A percentile compares a stretch with the other conserved stretches of the same genome.
Conservation (phyloP, 2,113 vertebrate species). For the Ameiurus melas region DNA sequence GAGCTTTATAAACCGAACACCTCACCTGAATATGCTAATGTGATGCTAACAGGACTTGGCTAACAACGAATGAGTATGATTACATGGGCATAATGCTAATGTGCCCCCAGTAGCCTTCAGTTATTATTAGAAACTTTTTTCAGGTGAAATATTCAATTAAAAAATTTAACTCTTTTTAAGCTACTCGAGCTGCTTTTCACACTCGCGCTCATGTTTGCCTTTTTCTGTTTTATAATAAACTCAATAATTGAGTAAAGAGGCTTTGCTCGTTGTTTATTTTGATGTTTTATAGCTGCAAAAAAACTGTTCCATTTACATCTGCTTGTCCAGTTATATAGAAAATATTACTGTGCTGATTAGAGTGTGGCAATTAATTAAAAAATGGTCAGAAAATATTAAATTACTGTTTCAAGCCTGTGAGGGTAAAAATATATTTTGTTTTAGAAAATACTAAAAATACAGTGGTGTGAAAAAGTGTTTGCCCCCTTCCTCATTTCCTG, state of each 20-base stretch:
- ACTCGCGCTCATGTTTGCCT: slow-evolving; percentile 42
- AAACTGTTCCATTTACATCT: background rate
- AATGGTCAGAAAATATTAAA: background rate
- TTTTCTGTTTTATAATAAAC: slow-evolving; percentile 50
- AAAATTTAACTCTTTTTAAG: slow-evolving; percentile 19
- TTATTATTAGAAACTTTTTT: slow-evolving; percentile 25
- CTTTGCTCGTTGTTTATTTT: background rate
- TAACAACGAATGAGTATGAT: slow-evolving; percentile 26
- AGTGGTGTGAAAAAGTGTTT: too few relatives aligned
- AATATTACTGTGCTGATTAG: background rate
- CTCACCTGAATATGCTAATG: slow-evolving; percentile 16
- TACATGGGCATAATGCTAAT: slow-evolving; percentile 1
- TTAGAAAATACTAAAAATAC: slow-evolving; percentile 15
- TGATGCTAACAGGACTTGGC: slow-evolving; percentile 24
- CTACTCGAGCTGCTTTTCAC: slow-evolving; percentile 39
- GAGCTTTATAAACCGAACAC: slow-evolving; percentile 35
- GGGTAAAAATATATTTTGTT: background rate
- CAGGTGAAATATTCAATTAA: slow-evolving; percentile 14
- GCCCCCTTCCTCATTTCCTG: too few relatives aligned
- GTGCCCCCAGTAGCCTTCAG: slow-evolving; percentile 13
- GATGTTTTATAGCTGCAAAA: background rate
- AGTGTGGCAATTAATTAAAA: background rate
- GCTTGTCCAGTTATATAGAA: background rate
- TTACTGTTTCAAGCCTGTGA: background rate
- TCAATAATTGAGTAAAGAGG: slow-evolving; percentile 27